phyloP scores from a whole-genome alignment of 1,140 invertebrate genomes.

The Calliphora vicina region DNA sequence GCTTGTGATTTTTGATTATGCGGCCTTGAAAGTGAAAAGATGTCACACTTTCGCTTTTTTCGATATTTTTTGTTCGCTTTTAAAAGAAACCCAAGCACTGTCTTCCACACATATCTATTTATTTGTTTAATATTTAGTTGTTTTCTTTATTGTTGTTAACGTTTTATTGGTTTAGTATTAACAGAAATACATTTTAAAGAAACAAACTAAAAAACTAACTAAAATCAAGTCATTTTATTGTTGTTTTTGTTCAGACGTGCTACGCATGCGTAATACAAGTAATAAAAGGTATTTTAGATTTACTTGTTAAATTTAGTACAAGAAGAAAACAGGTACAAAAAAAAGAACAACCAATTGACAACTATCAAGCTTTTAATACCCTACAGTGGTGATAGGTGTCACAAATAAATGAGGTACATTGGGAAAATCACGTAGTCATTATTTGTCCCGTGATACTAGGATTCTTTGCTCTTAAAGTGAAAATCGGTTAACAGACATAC shows the following conservation, averaged over 20 bases:
- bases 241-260: not conserved
- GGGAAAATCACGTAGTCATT: too few species aligned
- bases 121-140: not conserved
- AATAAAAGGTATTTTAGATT: not conserved
- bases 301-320: not conserved
- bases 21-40: conserved; percentile 61
- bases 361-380: too few species aligned
- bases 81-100: not conserved
- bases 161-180: not conserved
- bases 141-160: not conserved
- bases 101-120: not conserved
- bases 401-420: too few species aligned
- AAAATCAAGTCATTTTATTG: not conserved
- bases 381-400: too few species aligned
- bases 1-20: conserved; percentile 32
- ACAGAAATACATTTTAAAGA: not conserved
- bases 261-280: not conserved
- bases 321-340: not conserved
- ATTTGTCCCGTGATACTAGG: too few species aligned
- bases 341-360: not conserved
- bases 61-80: too few species aligned
- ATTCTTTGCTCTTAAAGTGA: too few species aligned
- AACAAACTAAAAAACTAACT: not conserved
- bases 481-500: too few species aligned
- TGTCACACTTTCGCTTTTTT: conserved; percentile 61